Percentiles rank a stretch among this genome's conserved stretches.
These are phyloP conservation scores for Pontoporia blainvillei DNA, from an alignment of 2,113 vertebrate genomes.

Conservation along the genomic window DNA sequence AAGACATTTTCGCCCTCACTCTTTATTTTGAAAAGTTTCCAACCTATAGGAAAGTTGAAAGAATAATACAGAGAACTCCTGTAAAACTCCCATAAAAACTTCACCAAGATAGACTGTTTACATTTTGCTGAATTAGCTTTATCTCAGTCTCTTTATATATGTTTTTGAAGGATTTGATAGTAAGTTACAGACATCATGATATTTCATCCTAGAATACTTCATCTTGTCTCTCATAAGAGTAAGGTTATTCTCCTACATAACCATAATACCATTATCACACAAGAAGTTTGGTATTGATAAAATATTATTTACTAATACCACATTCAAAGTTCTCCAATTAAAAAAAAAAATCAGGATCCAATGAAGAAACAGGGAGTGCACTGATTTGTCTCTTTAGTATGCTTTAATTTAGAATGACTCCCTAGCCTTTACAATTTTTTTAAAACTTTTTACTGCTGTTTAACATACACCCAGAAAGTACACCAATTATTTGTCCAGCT, in stretches of 20 bases:
- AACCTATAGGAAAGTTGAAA: background rate
- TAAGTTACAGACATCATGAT: background rate
- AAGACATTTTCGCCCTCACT: background rate
- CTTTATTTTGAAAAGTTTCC: constrained; percentile 10
- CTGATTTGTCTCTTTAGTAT: constrained; percentile 22
- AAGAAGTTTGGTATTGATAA: constrained; percentile 8
- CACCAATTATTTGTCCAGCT: background rate
- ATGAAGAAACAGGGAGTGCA: background rate
- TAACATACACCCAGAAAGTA: background rate
- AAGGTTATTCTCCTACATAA: background rate
- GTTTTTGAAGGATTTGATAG: background rate
- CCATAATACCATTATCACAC: background rate
- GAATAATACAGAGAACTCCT: background rate
- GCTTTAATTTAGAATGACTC: background rate
- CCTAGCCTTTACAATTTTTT: background rate
- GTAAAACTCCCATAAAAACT: background rate
- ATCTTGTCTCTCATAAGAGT: background rate
- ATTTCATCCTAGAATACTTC: background rate
- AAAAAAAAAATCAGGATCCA: background rate
- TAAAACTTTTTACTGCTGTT: background rate
- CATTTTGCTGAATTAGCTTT: background rate
- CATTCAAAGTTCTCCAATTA: background rate
- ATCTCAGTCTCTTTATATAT: background rate
- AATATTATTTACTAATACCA: background rate
- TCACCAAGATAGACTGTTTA: background rate